Conservation (phyloP, 2,113 vertebrate genomes). For the Salminus brasiliensis region DNA sequence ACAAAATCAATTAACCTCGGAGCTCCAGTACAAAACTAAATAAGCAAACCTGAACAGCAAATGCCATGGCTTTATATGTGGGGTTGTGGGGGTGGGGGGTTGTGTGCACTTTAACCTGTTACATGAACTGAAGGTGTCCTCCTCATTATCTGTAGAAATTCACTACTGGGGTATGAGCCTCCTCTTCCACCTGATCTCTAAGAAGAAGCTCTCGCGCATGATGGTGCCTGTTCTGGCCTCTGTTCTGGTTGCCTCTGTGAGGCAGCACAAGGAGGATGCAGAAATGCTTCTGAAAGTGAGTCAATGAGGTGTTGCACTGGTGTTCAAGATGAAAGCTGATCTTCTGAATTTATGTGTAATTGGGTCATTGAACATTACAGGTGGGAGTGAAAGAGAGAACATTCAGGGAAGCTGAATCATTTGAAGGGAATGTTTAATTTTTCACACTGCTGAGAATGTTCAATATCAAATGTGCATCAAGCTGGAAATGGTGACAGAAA, state of each 20-base stretch:
- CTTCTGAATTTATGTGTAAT: background rate
- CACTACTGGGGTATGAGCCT: conserved; percentile 89
- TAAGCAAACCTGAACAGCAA: too few relatives aligned
- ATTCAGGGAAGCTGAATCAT: too few relatives aligned
- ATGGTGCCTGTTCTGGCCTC: conserved; percentile 84
- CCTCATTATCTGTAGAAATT: conserved; percentile 79
- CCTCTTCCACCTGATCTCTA: conserved; percentile 80
- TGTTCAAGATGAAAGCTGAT: background rate
- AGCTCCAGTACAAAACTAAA: too few relatives aligned
- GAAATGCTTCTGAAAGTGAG: conserved; percentile 85
- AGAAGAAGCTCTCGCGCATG: conserved; percentile 83
- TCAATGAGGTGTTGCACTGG: background rate
- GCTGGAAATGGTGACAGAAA: too few relatives aligned
- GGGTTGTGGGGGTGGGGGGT: background rate
- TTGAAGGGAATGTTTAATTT: too few relatives aligned
- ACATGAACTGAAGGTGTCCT: background rate
- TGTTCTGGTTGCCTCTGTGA: conserved; percentile 81
- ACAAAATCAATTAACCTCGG: too few relatives aligned
- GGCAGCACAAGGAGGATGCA: conserved; percentile 77
- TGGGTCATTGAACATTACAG: background rate
- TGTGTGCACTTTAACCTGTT: background rate
- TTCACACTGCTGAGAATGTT: too few relatives aligned
- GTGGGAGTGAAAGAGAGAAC: too few relatives aligned
- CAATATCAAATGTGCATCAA: too few relatives aligned
- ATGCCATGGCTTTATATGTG: too few relatives aligned